Conservation (phyloP, 2,113 vertebrate genomes). For the Marcusenius ussheri region DNA sequence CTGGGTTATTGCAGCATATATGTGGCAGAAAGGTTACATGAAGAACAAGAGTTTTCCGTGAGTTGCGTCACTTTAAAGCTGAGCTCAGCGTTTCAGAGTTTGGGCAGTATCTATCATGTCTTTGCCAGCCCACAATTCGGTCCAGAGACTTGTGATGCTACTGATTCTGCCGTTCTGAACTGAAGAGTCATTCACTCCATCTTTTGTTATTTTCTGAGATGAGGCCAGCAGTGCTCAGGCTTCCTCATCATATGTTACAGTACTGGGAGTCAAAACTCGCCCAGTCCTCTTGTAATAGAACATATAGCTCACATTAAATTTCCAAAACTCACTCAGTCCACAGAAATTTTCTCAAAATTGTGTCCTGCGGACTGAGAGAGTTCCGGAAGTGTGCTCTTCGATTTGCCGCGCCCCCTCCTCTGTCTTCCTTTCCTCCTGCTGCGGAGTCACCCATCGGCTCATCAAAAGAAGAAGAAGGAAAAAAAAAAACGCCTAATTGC, state of each 20-base stretch:
- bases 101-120: neutral
- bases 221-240: neutral
- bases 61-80: slow-evolving; percentile 6
- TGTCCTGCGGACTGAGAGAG: neutral
- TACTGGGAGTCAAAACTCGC: neutral
- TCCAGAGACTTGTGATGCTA: neutral
- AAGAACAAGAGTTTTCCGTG: neutral
- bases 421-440: neutral
- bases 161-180: neutral
- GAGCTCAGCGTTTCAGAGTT: neutral
- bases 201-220: neutral
- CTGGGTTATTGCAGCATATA: neutral
- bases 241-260: neutral
- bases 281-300: neutral
- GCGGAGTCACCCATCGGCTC: neutral
- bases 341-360: neutral
- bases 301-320: neutral
- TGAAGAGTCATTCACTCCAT: neutral
- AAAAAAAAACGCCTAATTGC: neutral
- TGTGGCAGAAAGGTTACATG: neutral
- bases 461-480: no score
- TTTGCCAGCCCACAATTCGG: neutral
- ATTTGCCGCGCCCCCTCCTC: neutral
- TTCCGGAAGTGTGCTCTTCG: neutral
- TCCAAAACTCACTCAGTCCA: neutral